Evolutionary conservation across 2,888 invertebrate genomes (phyloP), one percentile per base, ranked within the genome.

Genomic region (Macrosiphum euphorbiae): DNA sequence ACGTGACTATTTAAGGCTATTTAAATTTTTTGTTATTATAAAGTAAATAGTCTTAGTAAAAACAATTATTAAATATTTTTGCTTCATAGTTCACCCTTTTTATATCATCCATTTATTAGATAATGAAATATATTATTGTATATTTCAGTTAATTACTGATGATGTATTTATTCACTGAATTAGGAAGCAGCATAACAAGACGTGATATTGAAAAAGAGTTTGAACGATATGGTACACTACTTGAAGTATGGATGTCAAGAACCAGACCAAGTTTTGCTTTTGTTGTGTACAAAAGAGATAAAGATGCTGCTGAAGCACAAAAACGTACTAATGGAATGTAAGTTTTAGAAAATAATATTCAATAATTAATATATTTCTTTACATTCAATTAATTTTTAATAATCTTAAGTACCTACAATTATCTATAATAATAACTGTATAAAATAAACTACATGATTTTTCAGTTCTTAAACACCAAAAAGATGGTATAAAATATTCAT

Each of bases 241-340:
- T 94, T 84, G 95, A 95, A 92, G 95, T 95, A 86, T 95, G 95
- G 95, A 95, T 95, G 94, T 95, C 95, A 8, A 94, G 94, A 94
- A 94, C 95, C 13, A 94, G 94, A 67, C 95, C 95, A 61, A 94
- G 94, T 26, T 95, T 95, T 94, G 95, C 95, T 67, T 95, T 95
- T 92, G 95, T 95, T 88, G 95, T 95, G 0, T 95, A 94, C 85
- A 94, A 94, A 88, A 94, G 94, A 61, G 94, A 94, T 91, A 94
- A 94, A 92, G 95, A 95, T 94, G 95, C 95, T 47, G 92, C 94
- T 28, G 94, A 95, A 92, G 95, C 95, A 58, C 91, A 94, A 87
- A 94, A 94, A 91, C 94, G 94, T 86, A 94, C 94, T n/a, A 94
- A 95, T 94, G 95, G 95, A 94, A 94, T 94, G 95, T 94, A 90